Evolutionary conservation across 2,797 vertebrate species (phyloP), one percentile per base, ranked within the genome.

Genomic region (Galaxias olidus): DNA sequence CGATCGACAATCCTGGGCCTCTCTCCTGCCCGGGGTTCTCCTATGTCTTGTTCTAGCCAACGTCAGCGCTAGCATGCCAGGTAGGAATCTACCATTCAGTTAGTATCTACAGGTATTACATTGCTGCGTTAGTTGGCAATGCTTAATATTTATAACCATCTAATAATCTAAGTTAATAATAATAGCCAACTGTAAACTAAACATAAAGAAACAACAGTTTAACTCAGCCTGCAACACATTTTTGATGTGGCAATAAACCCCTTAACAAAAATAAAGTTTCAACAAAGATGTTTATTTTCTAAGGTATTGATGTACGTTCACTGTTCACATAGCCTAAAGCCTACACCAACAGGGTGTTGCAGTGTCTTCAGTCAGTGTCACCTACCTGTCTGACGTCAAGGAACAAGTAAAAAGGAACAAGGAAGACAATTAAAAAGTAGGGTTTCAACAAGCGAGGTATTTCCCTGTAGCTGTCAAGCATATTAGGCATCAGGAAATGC

Each of bases 1-100:
- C 65, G 81, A 72, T 54, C 75, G 60, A 66, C 75, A 42, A 70
- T 75, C 48, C 74, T 76, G 86, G 87, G 88, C 90, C 82, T 82
- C 74, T 63, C 73, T 79, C 47, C 65, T 86, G 63, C 60, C 70
- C 70, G 77, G 70, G 50, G 68, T 87, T 9, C 73, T 89, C 52
- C 69, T 90, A 18, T 80, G 78, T 17, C 40, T 73, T 13, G 30
- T 73, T 55, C 56, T 87, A 3, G 52, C 59, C 41, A 56, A 53
- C 10, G 76, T 74, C 74, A 49, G 75, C n/a, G 74, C 76, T 1
- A 79, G 82, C 62, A 44, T 77, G 1, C 79, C 86, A 85, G 90
- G 92, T 92, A 87, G 73, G 73, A 12, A 18, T 60, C 13, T 45
- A 4, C 13, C 9, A 42, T 15, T 17, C 30, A 30, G 30, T 30